Evolutionary conservation across 2,888 invertebrate species (phyloP), one percentile per base, ranked within the genome.

Genomic region (Amphiduros pacificus): DNA sequence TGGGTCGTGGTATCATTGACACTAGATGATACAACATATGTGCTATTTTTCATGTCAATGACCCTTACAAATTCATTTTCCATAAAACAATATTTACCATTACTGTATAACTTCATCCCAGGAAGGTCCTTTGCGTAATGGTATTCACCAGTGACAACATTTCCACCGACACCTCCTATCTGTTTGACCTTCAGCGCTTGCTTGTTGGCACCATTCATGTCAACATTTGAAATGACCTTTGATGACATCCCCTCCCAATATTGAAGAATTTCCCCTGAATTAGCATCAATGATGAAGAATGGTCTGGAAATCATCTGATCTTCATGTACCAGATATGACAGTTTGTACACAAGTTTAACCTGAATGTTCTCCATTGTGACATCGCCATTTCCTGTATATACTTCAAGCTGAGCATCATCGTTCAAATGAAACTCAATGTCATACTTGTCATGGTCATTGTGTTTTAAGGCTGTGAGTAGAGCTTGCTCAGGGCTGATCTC

Each of bases 1-100:
- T 60, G 65, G 1, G 65, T 64, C 20, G 66, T 65, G 5, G 36
- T n/a, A n/a, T n/a, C n/a, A n/a, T n/a, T n/a, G n/a, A n/a, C n/a
- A n/a, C n/a, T n/a, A n/a, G n/a, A n/a, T n/a, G n/a, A n/a, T n/a
- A n/a, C n/a, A n/a, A n/a, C n/a, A n/a, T n/a, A n/a, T n/a, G n/a
- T n/a, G n/a, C n/a, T n/a, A n/a, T n/a, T n/a, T n/a, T n/a, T n/a
- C n/a, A n/a, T n/a, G n/a, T n/a, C n/a, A n/a, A n/a, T n/a, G n/a
- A n/a, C n/a, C n/a, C n/a, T n/a, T n/a, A n/a, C n/a, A n/a, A n/a
- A n/a, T n/a, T n/a, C n/a, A n/a, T n/a, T n/a, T n/a, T n/a, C n/a
- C n/a, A n/a, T n/a, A n/a, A n/a, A n/a, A n/a, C n/a, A n/a, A n/a
- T n/a, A n/a, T n/a, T n/a, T n/a, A n/a, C n/a, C n/a, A n/a, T n/a